Conservation (phyloP, 1,140 invertebrate species). For the Mya arenaria region DNA sequence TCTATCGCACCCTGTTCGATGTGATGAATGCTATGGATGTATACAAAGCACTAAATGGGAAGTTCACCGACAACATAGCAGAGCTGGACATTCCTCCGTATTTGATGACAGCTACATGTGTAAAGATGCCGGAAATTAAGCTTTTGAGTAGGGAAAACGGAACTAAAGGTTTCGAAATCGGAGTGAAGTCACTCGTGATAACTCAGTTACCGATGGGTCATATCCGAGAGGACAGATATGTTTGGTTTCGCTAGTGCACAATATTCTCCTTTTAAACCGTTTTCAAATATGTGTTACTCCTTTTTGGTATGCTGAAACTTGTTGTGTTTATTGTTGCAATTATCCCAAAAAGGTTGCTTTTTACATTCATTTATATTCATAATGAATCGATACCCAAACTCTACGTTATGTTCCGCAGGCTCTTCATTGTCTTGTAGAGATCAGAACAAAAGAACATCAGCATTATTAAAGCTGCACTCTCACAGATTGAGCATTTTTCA, state of each 20-base stretch:
- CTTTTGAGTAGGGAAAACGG: background rate
- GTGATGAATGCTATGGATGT: slow-evolving; percentile 20
- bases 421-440: too few relatives aligned
- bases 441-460: too few relatives aligned
- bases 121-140: slow-evolving; percentile 1
- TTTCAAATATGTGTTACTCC: too few relatives aligned
- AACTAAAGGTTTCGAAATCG: slow-evolving; percentile 17
- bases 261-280: too few relatives aligned
- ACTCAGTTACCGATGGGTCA: background rate
- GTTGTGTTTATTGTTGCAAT: too few relatives aligned
- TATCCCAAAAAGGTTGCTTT: too few relatives aligned
- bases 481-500: too few relatives aligned
- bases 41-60: slow-evolving; percentile 13
- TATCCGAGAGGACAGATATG: slow-evolving; percentile 27
- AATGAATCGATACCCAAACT: too few relatives aligned
- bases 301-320: too few relatives aligned
- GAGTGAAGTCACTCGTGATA: slow-evolving; percentile 12
- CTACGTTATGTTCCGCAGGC: too few relatives aligned
- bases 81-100: slow-evolving; percentile 31
- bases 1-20: slow-evolving; percentile 25
- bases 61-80: background rate
- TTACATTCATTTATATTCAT: too few relatives aligned
- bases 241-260: background rate
- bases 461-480: too few relatives aligned
- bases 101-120: slow-evolving; percentile 19